Evolutionary conservation across 2,888 invertebrate species (phyloP).

Genomic region (Cantharis lateralis): DNA sequence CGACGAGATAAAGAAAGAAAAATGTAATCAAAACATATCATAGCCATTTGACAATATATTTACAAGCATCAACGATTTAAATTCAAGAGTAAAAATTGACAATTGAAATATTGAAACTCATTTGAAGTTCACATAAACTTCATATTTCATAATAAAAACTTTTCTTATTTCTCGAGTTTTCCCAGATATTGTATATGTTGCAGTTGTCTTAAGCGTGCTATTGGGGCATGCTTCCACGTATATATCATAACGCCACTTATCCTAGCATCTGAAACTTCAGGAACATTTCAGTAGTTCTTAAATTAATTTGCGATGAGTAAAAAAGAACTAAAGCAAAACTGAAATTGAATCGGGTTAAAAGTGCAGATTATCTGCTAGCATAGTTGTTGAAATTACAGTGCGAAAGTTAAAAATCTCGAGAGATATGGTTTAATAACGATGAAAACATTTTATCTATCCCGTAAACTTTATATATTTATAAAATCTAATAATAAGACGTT

Average conservation of each 20-base stretch:
- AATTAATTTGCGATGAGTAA: not conserved
- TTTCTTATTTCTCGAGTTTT: not conserved
- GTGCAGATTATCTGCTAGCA: not conserved
- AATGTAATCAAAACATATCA: not conserved
- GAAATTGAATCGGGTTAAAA: not conserved
- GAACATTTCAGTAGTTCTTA: not conserved
- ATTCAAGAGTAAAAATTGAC: not conserved
- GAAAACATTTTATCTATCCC: not conserved
- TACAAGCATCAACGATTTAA: not conserved
- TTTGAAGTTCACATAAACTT: not conserved
- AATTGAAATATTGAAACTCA: not conserved
- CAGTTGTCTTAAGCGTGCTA: not conserved
- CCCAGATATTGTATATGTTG: not conserved
- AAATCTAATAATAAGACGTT: not conserved
- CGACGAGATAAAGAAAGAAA: too few species aligned
- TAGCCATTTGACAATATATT: not conserved
- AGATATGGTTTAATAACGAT: not conserved
- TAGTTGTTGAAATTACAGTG: not conserved
- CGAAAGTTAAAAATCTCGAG: not conserved
- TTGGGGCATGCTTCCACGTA: not conserved
- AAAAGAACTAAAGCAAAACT: not conserved
- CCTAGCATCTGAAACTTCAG: not conserved
- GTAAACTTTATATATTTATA: not conserved
- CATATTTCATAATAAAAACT: not conserved
- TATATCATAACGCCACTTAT: not conserved